These are phyloP conservation scores for Dasypogon diadema DNA, from an alignment of 2,888 invertebrate genomes.

Conservation along the genomic window DNA sequence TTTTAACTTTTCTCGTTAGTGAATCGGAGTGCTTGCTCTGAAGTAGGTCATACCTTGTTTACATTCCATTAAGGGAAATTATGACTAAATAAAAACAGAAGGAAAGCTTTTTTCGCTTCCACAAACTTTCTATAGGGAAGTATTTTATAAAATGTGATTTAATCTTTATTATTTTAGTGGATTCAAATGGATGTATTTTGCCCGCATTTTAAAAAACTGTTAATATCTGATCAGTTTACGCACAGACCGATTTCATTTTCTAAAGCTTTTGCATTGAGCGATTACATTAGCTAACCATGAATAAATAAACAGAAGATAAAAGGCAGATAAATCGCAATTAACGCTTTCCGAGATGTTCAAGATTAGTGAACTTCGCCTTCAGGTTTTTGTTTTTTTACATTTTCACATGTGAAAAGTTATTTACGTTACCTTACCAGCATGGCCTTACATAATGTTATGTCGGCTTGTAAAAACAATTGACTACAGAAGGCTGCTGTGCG, in stretches of 20 bases:
- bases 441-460: background rate
- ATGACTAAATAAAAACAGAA: slow-evolving; percentile 15
- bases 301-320: too few relatives aligned
- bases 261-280: background rate
- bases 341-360: background rate
- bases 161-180: background rate
- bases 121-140: background rate
- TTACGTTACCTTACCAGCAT: background rate
- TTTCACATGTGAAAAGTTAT: background rate
- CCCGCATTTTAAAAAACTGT: background rate
- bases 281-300: background rate
- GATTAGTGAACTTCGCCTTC: background rate
- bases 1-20: slow-evolving; percentile 24
- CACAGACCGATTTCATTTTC: background rate
- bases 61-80: slow-evolving; percentile 34
- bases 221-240: background rate
- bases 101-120: background rate
- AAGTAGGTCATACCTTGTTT: slow-evolving; percentile 23
- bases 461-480: slow-evolving; percentile 20
- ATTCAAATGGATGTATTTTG: background rate
- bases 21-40: background rate
- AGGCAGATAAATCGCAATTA: background rate
- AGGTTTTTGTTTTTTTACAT: background rate
- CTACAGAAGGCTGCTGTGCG: background rate
- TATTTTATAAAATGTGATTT: too few relatives aligned